Evolutionary conservation across 2,888 invertebrate species (phyloP).

Genomic region (Lottia scabra): DNA sequence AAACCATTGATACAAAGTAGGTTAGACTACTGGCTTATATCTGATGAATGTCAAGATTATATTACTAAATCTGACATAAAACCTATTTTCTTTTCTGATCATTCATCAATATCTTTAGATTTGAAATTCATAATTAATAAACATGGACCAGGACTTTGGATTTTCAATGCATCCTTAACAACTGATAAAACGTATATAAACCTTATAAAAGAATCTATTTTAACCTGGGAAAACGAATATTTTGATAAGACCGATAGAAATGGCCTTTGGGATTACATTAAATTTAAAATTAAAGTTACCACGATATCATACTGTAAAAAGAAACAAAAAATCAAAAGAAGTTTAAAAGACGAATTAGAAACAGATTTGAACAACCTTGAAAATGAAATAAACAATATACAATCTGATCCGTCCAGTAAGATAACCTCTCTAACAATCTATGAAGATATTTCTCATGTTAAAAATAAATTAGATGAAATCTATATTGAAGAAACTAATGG

Average conservation of each 20-base stretch:
- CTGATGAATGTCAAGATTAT: not conserved
- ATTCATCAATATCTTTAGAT: not conserved
- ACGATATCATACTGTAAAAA: not conserved
- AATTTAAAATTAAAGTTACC: not conserved
- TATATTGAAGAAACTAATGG: slow-evolving; percentile 9
- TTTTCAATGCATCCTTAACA: not conserved
- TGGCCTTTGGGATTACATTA: not conserved
- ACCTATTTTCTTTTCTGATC: not conserved
- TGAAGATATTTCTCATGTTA: not conserved
- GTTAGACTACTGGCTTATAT: too few species aligned
- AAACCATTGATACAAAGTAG: not conserved
- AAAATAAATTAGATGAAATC: slow-evolving; percentile 2
- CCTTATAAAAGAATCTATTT: not conserved
- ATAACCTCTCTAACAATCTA: not conserved
- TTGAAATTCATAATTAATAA: not conserved
- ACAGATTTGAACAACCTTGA: not conserved
- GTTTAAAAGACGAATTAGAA: not conserved
- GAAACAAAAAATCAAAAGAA: not conserved
- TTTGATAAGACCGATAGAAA: not conserved
- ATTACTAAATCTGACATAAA: not conserved
- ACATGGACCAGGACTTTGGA: not conserved
- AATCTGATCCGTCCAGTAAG: slow-evolving; percentile 3
- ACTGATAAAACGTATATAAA: not conserved
- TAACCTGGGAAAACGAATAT: not conserved
- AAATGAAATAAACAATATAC: not conserved